A percentile compares a stretch with the other conserved stretches of the same genome.
These are phyloP conservation scores for Halictus ligatus DNA, from an alignment of 2,888 invertebrate genomes.

Conservation along the genomic window DNA sequence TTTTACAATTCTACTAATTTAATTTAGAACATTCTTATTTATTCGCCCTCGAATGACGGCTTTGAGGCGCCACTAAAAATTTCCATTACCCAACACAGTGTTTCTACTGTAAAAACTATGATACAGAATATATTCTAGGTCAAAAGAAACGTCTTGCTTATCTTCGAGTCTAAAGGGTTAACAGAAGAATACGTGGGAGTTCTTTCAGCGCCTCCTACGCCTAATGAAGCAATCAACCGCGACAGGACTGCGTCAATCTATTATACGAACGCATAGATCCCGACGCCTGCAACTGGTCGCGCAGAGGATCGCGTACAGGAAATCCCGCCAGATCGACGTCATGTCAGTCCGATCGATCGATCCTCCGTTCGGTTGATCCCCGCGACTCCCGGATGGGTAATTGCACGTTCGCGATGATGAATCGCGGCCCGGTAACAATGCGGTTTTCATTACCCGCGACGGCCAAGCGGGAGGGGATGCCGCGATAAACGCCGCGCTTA, in stretches of 20 bases:
- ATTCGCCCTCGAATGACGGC: too few species aligned
- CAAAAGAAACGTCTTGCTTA: background rate
- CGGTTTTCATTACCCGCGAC: background rate
- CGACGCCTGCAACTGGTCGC: background rate
- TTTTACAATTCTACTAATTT: too few species aligned
- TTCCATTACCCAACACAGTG: too few species aligned
- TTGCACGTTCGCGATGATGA: slow-evolving; percentile 18
- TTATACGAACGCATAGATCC: background rate
- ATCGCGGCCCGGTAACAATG: slow-evolving; percentile 21
- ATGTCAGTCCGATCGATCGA: background rate
- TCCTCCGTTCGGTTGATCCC: background rate
- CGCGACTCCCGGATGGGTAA: slow-evolving; percentile 25
- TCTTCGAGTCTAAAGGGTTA: background rate
- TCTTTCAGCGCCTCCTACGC: background rate
- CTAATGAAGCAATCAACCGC: background rate
- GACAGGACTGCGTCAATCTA: background rate
- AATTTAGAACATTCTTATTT: too few species aligned
- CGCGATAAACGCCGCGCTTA: slow-evolving; percentile 26
- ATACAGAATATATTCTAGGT: too few species aligned
- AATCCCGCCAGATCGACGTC: background rate
- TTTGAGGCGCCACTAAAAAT: too few species aligned
- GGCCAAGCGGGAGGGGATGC: background rate
- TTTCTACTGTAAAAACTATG: too few species aligned
- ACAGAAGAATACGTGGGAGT: background rate
- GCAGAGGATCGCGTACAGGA: background rate